These are phyloP conservation scores for Hyles lineata DNA, from an alignment of 2,888 invertebrate species.

Conservation along the genomic window DNA sequence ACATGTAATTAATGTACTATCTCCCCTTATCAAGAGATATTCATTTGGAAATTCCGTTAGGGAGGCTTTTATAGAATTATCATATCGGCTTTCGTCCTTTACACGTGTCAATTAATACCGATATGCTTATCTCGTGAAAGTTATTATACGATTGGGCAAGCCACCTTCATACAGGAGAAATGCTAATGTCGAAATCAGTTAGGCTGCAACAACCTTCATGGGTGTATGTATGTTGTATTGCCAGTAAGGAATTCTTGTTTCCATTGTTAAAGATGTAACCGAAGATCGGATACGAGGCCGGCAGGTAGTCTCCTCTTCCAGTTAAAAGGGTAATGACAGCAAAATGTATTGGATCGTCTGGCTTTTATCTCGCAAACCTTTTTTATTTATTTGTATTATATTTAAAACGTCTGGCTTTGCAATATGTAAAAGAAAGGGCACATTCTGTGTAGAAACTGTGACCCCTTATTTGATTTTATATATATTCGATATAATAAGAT, in stretches of 20 bases:
- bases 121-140: constrained; percentile 2
- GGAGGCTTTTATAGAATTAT: background rate
- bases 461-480: no score
- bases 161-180: background rate
- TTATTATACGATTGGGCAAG: background rate
- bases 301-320: constrained; percentile 56
- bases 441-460: no score
- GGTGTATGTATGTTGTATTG: background rate
- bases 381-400: constrained; percentile 8
- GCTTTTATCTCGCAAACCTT: constrained; percentile 27
- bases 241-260: constrained; percentile 45
- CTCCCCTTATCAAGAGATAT: background rate
- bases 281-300: constrained; percentile 59
- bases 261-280: constrained; percentile 65
- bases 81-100: background rate
- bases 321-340: constrained; percentile 40
- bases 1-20: background rate
- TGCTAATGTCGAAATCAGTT: background rate
- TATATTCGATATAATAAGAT: no score
- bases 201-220: background rate
- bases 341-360: constrained; percentile 23
- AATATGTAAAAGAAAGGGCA: background rate
- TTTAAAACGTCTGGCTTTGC: background rate
- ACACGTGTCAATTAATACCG: constrained; percentile 11
- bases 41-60: background rate